Percentiles rank a stretch among this genome's conserved stretches.
Conservation (phyloP, 2,797 vertebrate species). For the Thamnophis elegans region DNA sequence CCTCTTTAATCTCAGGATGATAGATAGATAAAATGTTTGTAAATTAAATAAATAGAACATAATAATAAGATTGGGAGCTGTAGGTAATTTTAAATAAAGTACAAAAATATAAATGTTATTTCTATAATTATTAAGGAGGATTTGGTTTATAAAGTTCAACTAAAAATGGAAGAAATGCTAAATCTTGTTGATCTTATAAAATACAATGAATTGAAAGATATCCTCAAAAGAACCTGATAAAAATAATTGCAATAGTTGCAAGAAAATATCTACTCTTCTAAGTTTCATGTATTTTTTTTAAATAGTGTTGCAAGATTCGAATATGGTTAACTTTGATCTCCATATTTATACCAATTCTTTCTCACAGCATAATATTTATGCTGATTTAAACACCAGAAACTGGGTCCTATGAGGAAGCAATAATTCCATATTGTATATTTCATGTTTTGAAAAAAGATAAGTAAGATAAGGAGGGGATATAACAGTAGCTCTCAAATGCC, state of each 20-base stretch:
- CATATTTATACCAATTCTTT: neutral
- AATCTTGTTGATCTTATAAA: neutral
- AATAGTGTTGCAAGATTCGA: neutral
- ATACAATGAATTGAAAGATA: neutral
- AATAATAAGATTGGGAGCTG: neutral
- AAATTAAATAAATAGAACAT: neutral
- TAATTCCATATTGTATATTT: neutral
- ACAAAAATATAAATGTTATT: neutral
- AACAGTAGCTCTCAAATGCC: neutral
- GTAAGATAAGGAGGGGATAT: neutral
- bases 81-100: neutral
- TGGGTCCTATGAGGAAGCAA: neutral
- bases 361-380: neutral
- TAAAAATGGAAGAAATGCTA: neutral
- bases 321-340: neutral
- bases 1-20: neutral
- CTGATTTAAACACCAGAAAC: neutral
- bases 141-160: neutral
- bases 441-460: neutral
- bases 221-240: slow-evolving; percentile 17
- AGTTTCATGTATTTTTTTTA: neutral
- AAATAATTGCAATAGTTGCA: slow-evolving; percentile 11
- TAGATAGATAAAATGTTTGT: slow-evolving; percentile 6
- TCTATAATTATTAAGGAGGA: neutral
- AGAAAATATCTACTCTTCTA: neutral